Evolutionary conservation across 2,888 invertebrate genomes (phyloP), one percentile per base, ranked within the genome.

Genomic region (Eupeodes luniger): DNA sequence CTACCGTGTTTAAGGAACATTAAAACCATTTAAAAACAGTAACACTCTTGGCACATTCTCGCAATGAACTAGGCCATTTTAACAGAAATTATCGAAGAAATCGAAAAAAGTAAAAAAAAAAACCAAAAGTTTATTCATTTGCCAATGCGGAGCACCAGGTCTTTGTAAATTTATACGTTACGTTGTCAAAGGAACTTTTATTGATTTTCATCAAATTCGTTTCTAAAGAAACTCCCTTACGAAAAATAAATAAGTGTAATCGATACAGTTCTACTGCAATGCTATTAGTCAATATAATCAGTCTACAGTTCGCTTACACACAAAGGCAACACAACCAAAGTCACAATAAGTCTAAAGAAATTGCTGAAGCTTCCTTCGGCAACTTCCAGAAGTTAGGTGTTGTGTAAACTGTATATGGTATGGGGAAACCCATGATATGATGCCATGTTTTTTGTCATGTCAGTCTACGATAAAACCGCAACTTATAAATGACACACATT

Each of bases 141-240:
- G 64, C 72, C 10, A 55, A 67, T 62, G 27, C 55, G 53, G 72
- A 51, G 70, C 82, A 77, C 51, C 57, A 49, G 36, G 59, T 36
- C 27, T 64, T 12, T 27, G 27, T 27, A 27, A 27, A 27, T 27
- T 27, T 27, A 27, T 27, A 27, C 27, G 27, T 27, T 27, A 27
- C 27, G 27, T 27, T 27, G 27, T 27, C 2, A 2, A 27, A 27
- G 14, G 59, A 7, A 40, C 40, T 9, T 40, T 9, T 86, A 86
- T 86, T 66, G 86, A 86, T 83, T 86, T 86, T 83, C 75, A 66
- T 83, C 75, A 66, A 47, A n/a, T 49, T 64, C 57, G 86, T 86
- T 86, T 76, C 86, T 83, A 83, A 64, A 80, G 86, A 79, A 83
- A 86, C 86, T 76, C 79, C 75, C 79, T 27, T 74, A 40, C 70